Percentiles rank a stretch among this genome's conserved stretches.
Conservation (phyloP, 2,888 invertebrate genomes). For the Tenodera sinensis region DNA sequence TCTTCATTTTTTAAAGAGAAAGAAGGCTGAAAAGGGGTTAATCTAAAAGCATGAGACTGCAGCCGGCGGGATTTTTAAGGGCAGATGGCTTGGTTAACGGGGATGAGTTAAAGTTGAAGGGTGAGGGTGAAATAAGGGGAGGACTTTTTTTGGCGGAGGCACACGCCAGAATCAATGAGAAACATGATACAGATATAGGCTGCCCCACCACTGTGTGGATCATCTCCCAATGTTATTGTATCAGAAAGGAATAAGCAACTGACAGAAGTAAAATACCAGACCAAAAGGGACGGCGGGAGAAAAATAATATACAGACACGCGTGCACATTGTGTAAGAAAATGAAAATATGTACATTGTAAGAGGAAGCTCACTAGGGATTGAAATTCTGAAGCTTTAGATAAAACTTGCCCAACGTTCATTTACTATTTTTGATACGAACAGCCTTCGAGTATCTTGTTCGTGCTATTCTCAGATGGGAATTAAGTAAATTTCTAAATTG, state of each 20-base stretch:
- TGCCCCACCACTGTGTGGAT: neutral
- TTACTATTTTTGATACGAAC: neutral
- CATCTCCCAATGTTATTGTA: slow-evolving; percentile 22
- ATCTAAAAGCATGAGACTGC: slow-evolving; percentile 24
- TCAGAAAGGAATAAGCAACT: neutral
- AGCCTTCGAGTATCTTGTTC: neutral
- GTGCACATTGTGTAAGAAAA: neutral
- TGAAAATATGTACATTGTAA: neutral
- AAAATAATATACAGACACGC: neutral
- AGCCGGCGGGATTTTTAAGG: slow-evolving; percentile 22
- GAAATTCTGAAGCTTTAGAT: neutral
- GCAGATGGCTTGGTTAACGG: slow-evolving; percentile 23
- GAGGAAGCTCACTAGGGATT: neutral
- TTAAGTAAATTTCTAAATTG: too few species aligned
- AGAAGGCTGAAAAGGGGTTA: slow-evolving; percentile 8
- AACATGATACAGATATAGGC: slow-evolving; percentile 26
- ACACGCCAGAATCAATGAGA: neutral
- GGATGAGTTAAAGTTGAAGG: slow-evolving; percentile 6
- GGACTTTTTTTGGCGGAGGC: neutral
- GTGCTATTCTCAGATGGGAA: too few species aligned
- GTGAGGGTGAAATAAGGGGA: neutral
- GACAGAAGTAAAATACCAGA: slow-evolving; percentile 19
- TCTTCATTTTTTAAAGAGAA: neutral
- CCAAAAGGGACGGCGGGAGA: neutral
- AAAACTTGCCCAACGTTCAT: neutral